Evolutionary conservation across 2,797 vertebrate species (phyloP).

Genomic region (Danio choprae): DNA sequence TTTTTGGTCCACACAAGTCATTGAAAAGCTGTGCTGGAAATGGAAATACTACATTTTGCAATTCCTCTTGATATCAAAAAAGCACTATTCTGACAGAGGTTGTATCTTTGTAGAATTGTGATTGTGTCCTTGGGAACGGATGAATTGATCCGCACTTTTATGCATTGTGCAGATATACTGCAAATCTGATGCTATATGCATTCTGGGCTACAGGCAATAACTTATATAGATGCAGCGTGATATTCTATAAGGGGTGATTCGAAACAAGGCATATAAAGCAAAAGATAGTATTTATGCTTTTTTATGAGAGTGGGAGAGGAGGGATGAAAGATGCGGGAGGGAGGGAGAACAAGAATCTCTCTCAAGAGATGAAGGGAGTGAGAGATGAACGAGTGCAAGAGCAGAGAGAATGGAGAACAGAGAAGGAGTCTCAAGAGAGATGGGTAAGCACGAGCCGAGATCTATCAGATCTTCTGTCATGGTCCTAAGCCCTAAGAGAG

Average conservation of each 20-base stretch:
- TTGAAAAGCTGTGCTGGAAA: not conserved
- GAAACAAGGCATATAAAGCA: constrained; percentile 26
- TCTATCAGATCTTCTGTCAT: constrained; percentile 46
- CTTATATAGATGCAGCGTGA: not conserved
- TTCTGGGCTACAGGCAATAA: constrained; percentile 2
- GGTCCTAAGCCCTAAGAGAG: constrained; percentile 31
- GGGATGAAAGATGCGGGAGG: not conserved
- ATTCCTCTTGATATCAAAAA: not conserved
- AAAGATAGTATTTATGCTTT: constrained; percentile 63
- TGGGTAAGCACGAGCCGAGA: constrained; percentile 23
- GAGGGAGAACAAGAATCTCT: constrained; percentile 28
- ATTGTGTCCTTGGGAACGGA: constrained; percentile 12
- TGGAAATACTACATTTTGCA: not conserved
- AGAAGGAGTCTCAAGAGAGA: constrained; percentile 57
- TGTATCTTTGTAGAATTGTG: constrained; percentile 7
- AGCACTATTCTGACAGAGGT: not conserved
- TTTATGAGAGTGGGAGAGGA: constrained; percentile 12
- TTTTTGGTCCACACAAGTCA: constrained; percentile 1
- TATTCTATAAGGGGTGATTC: not conserved
- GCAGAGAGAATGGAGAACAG: constrained; percentile 42
- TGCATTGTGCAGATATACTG: not conserved
- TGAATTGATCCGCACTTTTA: constrained; percentile 2
- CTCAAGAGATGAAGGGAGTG: constrained; percentile 43
- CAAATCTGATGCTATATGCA: not conserved
- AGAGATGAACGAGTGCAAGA: constrained; percentile 42